Percentiles rank a stretch among this genome's conserved stretches.
Evolutionary conservation across 2,797 vertebrate genomes (phyloP).

Genomic region (Intellagama lesueurii): DNA sequence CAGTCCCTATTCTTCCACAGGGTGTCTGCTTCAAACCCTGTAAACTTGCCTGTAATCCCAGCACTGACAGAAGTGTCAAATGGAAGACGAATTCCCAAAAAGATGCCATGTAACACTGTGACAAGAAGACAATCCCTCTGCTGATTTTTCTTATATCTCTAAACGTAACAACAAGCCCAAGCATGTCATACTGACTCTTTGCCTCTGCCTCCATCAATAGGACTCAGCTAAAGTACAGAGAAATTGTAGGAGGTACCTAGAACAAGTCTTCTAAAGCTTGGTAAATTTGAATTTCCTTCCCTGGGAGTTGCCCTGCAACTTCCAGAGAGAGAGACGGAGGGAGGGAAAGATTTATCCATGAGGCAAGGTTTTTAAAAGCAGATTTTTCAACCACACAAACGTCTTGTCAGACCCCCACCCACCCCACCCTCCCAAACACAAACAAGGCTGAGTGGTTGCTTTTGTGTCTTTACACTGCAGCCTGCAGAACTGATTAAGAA

Average conservation of each 20-base stretch:
- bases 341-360: no score
- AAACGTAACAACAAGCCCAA: background rate
- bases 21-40: background rate
- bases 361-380: no score
- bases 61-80: background rate
- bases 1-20: background rate
- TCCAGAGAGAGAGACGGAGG: no score
- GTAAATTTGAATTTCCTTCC: background rate
- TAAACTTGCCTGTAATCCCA: background rate
- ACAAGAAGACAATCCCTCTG: no score
- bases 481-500: no score
- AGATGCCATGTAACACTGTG: constrained; percentile 33
- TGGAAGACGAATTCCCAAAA: constrained; percentile 26
- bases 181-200: background rate
- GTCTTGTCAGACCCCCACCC: no score
- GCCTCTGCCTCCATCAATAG: background rate
- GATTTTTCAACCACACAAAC: no score
- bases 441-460: no score
- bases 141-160: background rate
- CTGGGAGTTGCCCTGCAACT: no score
- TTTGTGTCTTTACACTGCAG: no score
- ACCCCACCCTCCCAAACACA: background rate
- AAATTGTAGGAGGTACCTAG: background rate
- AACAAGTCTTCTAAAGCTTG: background rate
- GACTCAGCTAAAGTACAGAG: background rate